These are phyloP conservation scores for Erynnis tages DNA, from an alignment of 2,888 invertebrate genomes.

Conservation along the genomic window DNA sequence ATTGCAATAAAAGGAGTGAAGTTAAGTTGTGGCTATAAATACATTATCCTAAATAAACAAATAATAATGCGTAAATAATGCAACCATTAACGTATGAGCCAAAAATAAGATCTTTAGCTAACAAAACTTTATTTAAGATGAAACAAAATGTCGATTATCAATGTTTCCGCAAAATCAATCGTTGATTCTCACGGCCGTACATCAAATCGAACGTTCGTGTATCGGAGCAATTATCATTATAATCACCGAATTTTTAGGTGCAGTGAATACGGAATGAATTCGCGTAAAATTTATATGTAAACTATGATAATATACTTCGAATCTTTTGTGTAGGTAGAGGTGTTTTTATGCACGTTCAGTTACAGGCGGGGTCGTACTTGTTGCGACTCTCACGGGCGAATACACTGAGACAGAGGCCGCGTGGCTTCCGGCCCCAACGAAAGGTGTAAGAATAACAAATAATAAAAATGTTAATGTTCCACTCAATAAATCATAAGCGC, in stretches of 20 bases:
- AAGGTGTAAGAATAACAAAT: slow-evolving; percentile 82
- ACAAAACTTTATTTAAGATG: neutral
- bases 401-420: slow-evolving; percentile 77
- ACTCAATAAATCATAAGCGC: slow-evolving; percentile 82
- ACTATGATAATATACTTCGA: slow-evolving; percentile 78
- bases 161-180: slow-evolving; percentile 73
- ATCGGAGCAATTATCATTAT: slow-evolving; percentile 76
- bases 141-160: slow-evolving; percentile 31
- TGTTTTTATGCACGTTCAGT: slow-evolving; percentile 56
- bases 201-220: slow-evolving; percentile 73
- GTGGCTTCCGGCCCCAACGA: slow-evolving; percentile 78
- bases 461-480: slow-evolving; percentile 83
- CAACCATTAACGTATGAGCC: too few relatives aligned
- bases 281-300: slow-evolving; percentile 81
- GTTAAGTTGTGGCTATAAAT: too few relatives aligned
- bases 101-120: too few relatives aligned
- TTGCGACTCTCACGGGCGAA: slow-evolving; percentile 75
- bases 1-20: neutral
- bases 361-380: slow-evolving; percentile 56
- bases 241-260: slow-evolving; percentile 70
- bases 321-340: slow-evolving; percentile 60
- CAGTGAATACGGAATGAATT: slow-evolving; percentile 76
- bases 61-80: too few relatives aligned
- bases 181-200: slow-evolving; percentile 77
- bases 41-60: too few relatives aligned